Evolutionary conservation across 2,888 invertebrate genomes (phyloP).

Genomic region (Nymphalis c-album): DNA sequence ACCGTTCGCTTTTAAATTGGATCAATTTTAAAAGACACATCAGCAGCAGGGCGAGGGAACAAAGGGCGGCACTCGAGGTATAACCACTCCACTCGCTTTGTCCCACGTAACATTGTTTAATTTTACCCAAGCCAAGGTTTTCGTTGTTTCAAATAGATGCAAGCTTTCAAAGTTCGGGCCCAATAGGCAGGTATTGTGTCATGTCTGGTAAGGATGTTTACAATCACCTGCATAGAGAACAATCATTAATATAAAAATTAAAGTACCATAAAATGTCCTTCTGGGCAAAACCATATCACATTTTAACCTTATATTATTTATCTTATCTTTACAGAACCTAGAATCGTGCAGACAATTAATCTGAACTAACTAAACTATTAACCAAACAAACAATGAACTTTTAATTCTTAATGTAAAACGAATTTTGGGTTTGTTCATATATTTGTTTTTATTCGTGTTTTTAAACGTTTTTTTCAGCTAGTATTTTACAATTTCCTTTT

Average conservation of each 20-base stretch:
- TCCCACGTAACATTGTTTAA: slow-evolving; percentile 68
- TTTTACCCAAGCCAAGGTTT: slow-evolving; percentile 30
- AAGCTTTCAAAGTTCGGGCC: slow-evolving; percentile 21
- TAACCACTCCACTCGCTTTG: slow-evolving; percentile 67
- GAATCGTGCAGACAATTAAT: no score
- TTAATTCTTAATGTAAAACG: no score
- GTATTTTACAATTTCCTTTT: no score
- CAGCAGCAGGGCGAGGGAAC: slow-evolving; percentile 60
- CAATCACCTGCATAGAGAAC: slow-evolving; percentile 1
- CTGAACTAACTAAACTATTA: no score
- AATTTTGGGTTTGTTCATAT: no score
- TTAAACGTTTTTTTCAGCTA: no score
- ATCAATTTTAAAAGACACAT: slow-evolving; percentile 53
- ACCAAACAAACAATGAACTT: no score
- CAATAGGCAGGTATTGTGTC: slow-evolving; percentile 19
- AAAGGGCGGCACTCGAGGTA: slow-evolving; percentile 61
- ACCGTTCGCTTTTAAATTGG: slow-evolving; percentile 28
- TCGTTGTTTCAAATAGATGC: slow-evolving; percentile 21
- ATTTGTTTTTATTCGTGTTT: no score
- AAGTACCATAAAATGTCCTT: neutral
- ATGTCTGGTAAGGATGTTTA: slow-evolving; percentile 8
- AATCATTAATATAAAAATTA: neutral
- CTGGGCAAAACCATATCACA: no score
- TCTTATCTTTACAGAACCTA: no score
- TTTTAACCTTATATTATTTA: no score